Percentiles rank a stretch among this genome's conserved stretches.
Conservation (phyloP, 92 coral and sea anemone genomes). For the Parazoanthus atlanticus region DNA sequence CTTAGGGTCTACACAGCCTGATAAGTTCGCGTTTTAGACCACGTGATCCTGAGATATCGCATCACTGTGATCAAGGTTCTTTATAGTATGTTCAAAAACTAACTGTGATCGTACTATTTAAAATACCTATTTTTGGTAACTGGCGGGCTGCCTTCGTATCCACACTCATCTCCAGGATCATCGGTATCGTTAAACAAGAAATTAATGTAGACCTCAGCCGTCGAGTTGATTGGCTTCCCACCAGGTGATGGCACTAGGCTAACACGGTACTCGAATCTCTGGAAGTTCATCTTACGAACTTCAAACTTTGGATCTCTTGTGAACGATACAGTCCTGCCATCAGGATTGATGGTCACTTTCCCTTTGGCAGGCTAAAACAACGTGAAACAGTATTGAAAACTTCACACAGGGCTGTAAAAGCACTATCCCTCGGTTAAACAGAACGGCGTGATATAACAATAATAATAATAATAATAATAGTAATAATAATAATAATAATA, state of each 20-base stretch:
- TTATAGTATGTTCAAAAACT: too few species aligned
- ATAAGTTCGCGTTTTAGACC: too few species aligned
- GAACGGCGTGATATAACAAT: neutral
- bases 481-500: too few species aligned
- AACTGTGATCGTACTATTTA: too few species aligned
- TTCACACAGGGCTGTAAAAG: too few species aligned
- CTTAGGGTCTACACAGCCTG: too few species aligned
- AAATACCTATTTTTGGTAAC: constrained; percentile 30
- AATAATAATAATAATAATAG: too few species aligned
- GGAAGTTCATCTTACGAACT: constrained; percentile 47
- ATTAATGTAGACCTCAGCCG: constrained; percentile 38
- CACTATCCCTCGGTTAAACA: too few species aligned
- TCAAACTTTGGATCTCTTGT: constrained; percentile 44
- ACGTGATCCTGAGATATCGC: too few species aligned
- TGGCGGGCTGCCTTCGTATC: neutral
- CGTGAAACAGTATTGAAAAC: neutral
- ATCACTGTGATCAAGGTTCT: too few species aligned
- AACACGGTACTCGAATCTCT: constrained; percentile 67
- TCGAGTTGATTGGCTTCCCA: constrained; percentile 50
- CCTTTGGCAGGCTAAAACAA: constrained; percentile 71
- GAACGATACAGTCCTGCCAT: constrained; percentile 69
- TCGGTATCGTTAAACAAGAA: constrained; percentile 46
- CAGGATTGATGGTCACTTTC: constrained; percentile 71
- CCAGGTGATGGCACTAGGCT: constrained; percentile 51
- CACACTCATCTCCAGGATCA: constrained; percentile 39